Evolutionary conservation across 2,113 vertebrate species (phyloP).

Genomic region (Sinocyclocheilus rhinocerous): DNA sequence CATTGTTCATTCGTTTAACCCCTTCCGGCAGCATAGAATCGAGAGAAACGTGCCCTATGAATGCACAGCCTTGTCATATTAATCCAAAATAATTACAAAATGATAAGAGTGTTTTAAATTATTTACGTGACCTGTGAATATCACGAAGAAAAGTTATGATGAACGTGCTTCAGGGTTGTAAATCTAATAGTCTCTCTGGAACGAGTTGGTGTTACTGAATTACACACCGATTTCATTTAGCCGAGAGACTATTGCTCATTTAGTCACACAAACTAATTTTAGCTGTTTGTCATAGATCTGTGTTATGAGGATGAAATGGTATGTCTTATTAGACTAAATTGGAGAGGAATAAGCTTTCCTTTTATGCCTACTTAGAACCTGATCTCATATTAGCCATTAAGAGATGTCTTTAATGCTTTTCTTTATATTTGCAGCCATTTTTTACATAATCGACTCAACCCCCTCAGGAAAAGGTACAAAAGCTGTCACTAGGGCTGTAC

Average conservation of each 20-base stretch:
- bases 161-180: slow-evolving; percentile 24
- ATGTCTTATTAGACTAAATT: slow-evolving; percentile 15
- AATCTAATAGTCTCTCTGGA: slow-evolving; percentile 28
- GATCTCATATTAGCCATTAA: neutral
- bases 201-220: slow-evolving; percentile 13
- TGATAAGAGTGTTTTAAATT: slow-evolving; percentile 19
- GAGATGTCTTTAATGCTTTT: neutral
- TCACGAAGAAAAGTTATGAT: neutral
- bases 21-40: slow-evolving; percentile 19
- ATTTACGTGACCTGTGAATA: slow-evolving; percentile 33
- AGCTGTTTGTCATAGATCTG: slow-evolving; percentile 28
- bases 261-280: slow-evolving; percentile 16
- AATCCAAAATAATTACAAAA: slow-evolving; percentile 49
- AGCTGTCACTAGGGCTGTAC: neutral
- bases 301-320: slow-evolving; percentile 16
- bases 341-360: neutral
- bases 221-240: neutral
- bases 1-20: slow-evolving; percentile 42
- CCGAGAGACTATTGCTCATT: slow-evolving; percentile 12
- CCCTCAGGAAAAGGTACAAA: neutral
- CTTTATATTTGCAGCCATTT: neutral
- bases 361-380: neutral
- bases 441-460: neutral
- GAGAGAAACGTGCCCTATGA: slow-evolving; percentile 4
- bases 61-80: slow-evolving; percentile 37